Evolutionary conservation across 1,140 invertebrate species (phyloP), one percentile per base, ranked within the genome.

Genomic region (Whitmania pigra): DNA sequence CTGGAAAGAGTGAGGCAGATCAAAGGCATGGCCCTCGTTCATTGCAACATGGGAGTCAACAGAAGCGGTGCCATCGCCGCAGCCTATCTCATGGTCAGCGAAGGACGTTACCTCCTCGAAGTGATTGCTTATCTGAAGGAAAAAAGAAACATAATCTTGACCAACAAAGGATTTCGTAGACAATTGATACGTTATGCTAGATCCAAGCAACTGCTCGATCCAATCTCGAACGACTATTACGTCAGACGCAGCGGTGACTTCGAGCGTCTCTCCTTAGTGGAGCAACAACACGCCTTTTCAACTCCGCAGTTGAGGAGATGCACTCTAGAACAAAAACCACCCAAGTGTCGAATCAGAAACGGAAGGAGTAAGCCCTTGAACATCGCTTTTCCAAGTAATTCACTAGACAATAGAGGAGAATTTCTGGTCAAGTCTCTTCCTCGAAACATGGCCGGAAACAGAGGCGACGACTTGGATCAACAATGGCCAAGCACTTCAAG

Each of bases 21-120:
- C 17, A 57, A 63, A 25, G 71, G 70, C 57, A 71, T 27, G 6
- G 73, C 57, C 27, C 67, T 74, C 22, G 70, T 74, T 7, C 73
- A 74, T 66, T 74, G 73, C 40, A 74, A 74, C 53, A 73, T 74
- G 27, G 73, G 73, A 29, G 66, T 74, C 25, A 74, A 74, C 36
- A 27, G 73, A 40, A 74, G 73, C 54, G 73, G 73, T 9, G 73
- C 73, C 25, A 54, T 74, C 13, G 60, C 55, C 43, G 73, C 73
- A 0, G 70, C 73, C 20, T 74, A 74, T 31, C 57, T 74, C 18
- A 72, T 74, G 73, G 70, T 55, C 36, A 49, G 71, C 53, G 68
- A 72, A 43, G 20, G 54, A 11, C 73, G 54, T 20, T n/a, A 40
- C 13, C 73, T 74, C 17, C 71, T 74, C 3, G 71, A 74, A 27